Conservation (phyloP, 2,113 vertebrate species). For the Hippocampus abdominalis region DNA sequence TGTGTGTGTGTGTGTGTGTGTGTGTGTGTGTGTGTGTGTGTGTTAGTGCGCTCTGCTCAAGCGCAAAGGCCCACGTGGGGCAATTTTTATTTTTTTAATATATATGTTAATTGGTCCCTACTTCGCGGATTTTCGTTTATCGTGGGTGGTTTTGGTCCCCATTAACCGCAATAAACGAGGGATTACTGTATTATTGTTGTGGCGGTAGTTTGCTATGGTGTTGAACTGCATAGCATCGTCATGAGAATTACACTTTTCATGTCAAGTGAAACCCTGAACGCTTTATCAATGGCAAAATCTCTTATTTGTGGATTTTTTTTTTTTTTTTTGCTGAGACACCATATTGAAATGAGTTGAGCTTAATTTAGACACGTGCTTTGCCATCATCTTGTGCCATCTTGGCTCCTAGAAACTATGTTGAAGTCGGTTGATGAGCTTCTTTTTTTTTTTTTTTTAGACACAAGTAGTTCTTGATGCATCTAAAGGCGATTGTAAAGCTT, state of each 20-base stretch:
- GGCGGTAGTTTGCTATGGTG: neutral
- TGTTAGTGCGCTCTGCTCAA: too few species aligned
- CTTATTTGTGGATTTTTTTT: too few species aligned
- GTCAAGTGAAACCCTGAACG: neutral
- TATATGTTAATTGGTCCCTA: too few species aligned
- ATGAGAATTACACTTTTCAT: neutral
- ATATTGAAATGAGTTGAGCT: neutral
- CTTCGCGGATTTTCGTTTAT: too few species aligned
- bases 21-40: too few species aligned
- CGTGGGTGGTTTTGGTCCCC: too few species aligned
- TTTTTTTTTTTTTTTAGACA: neutral
- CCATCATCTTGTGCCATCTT: neutral
- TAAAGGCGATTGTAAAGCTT: neutral
- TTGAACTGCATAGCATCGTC: neutral
- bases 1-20: too few species aligned
- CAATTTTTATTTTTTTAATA: too few species aligned
- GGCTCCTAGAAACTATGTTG: neutral
- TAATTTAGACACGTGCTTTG: neutral
- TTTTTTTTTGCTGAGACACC: neutral
- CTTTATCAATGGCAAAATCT: neutral
- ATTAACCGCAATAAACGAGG: too few species aligned
- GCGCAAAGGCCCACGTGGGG: too few species aligned
- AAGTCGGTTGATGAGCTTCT: neutral
- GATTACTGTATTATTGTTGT: neutral
- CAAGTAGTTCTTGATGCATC: neutral